Evolutionary conservation across 2,797 vertebrate species (phyloP), one percentile per base, ranked within the genome.

Genomic region (Argyrosomus regius): DNA sequence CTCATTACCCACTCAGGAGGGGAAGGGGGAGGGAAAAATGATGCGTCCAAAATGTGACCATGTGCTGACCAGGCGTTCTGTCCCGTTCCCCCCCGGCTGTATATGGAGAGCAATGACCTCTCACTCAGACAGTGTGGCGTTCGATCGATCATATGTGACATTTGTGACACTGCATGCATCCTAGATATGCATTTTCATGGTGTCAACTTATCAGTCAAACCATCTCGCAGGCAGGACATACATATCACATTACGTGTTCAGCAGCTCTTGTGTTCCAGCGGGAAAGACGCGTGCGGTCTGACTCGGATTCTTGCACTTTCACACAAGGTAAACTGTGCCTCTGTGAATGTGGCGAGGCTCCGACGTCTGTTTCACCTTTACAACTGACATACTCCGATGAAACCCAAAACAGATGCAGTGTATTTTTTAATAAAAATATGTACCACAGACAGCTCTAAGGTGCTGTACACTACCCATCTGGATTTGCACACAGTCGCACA

Each of bases 1-100:
- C 91, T 94, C 93, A 92, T 94, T 93, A 94, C 89, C 87, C 84
- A 78, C 87, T 78, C 81, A 65, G 84, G 88, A 84, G 54, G 63
- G 66, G 75, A 65, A 52, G 66, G 60, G 75, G 22, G 75, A 61
- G 65, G 75, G 75, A 58, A 66, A 81, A 66, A 82, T 75, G 80
- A 85, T 76, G 89, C 69, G 78, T 90, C 91, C 83, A 87, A 90
- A 91, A 88, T 91, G 87, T 89, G 92, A 75, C 90, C 88, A 77
- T 87, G 89, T 94, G 94, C 93, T 94, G 94, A 95, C 92, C 87
- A 81, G 77, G 93, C 93, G 43, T 65, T 94, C 89, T 89, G 87
- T 87, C 72, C 72, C 24, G 11, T 74, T 54, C 48, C 66, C 53
- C 28, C 66, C 76, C 49, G 87, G 85, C 89, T 88, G 83, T 83